Percentiles rank a stretch among this genome's conserved stretches.
phyloP scores from a whole-genome alignment of 2,113 vertebrate species.

The Struthidea cinerea region DNA sequence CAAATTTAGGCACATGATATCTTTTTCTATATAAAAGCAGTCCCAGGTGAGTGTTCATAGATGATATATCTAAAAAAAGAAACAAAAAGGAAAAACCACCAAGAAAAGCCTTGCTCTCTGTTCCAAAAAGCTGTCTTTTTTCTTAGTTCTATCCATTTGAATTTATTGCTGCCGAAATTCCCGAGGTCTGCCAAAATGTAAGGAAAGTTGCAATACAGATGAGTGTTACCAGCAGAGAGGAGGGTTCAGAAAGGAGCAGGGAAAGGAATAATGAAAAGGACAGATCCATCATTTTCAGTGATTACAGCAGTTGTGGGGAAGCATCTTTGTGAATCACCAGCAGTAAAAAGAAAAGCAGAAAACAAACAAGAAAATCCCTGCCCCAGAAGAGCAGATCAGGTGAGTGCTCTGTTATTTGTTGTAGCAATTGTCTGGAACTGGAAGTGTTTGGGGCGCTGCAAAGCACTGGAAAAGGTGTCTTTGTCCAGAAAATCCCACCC shows the following conservation, averaged over 20 bases:
- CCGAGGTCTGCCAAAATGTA: constrained; percentile 43
- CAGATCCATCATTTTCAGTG: background rate
- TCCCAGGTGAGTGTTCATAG: background rate
- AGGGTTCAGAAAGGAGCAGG: background rate
- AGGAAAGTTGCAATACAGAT: background rate
- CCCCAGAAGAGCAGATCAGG: background rate
- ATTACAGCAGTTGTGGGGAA: background rate
- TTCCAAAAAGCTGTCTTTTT: constrained; percentile 48
- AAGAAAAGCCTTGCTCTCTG: background rate
- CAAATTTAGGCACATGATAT: background rate
- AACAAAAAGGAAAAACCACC: background rate
- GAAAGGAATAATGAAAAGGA: background rate
- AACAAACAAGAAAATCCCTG: background rate
- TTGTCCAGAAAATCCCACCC: background rate
- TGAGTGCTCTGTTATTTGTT: background rate
- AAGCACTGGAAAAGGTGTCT: background rate
- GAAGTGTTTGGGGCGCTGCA: rapidly evolving
- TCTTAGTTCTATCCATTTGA: constrained; percentile 30
- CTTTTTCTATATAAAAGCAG: background rate
- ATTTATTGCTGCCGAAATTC: constrained; percentile 58
- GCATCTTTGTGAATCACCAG: background rate
- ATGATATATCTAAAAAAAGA: background rate
- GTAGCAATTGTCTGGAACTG: background rate
- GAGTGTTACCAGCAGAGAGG: background rate
- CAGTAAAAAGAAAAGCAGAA: background rate